A percentile compares a stretch with the other conserved stretches of the same genome.
phyloP scores from a whole-genome alignment of 2,797 vertebrate genomes.

The Micropoecilia bifurca region DNA sequence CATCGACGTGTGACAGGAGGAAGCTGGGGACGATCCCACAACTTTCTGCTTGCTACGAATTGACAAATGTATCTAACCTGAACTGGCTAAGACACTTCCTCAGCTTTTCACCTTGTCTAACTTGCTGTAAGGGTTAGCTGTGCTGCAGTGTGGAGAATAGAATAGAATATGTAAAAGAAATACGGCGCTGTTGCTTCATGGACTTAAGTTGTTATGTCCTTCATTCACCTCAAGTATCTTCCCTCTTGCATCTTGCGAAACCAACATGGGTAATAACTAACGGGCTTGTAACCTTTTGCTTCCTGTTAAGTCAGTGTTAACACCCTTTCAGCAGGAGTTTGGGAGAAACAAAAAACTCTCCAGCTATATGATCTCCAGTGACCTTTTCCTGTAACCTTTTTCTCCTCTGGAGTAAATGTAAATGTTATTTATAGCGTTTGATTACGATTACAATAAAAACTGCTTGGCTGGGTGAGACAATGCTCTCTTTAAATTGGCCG shows the following conservation, averaged over 20 bases:
- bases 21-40: background rate
- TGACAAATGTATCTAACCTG: no score
- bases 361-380: background rate
- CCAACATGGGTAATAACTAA: background rate
- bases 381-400: background rate
- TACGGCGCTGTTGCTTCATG: background rate
- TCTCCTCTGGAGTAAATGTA: background rate
- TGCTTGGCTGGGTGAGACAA: background rate
- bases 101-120: background rate
- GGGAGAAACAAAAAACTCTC: background rate
- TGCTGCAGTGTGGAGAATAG: background rate
- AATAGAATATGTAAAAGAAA: background rate
- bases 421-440: background rate
- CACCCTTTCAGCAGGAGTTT: background rate
- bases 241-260: background rate
- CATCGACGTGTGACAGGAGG: background rate
- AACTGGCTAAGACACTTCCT: no score
- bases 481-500: background rate
- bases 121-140: background rate
- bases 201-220: background rate
- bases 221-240: background rate
- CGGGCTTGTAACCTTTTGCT: background rate
- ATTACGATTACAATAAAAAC: background rate
- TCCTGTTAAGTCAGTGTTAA: background rate
- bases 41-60: no score